Evolutionary conservation across 2,888 invertebrate genomes (phyloP), one percentile per base, ranked within the genome.

Genomic region (Parascotia fuliginaria): DNA sequence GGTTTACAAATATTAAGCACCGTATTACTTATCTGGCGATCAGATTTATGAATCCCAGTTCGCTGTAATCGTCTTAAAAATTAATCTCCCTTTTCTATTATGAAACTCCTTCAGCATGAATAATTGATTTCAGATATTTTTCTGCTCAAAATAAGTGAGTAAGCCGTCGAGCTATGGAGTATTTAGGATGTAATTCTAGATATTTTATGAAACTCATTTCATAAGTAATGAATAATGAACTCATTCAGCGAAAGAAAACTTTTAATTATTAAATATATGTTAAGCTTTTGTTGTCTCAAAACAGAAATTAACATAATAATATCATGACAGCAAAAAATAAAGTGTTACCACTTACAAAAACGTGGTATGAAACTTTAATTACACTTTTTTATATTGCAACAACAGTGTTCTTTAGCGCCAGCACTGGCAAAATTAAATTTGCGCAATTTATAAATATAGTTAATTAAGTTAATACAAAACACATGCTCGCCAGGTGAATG

Each of bases 401-500:
- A 24, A 55, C 65, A 66, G 61, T 58, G 64, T 65, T 66, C 59
- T 67, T 73, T 65, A 64, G 64, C 55, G 55, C 57, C 55, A 55
- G 66, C 58, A 50, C 49, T 42, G 0, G 42, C 46, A 68, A 69
- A 77, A 74, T 76, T 68, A 74, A 75, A 70, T 74, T 77, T 73
- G 53, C 70, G 65, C 65, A 72, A 72, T 70, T 77, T 75, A 70
- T 73, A 69, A 73, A 73, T 73, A 75, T 70, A 73, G 75, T 64
- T 81, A 80, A 84, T 87, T 87, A 85, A 77, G 72, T 74, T 72
- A 79, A 77, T 78, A 78, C 65, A 70, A 70, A 82, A 83, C 87
- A 88, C 81, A 86, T 87, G 89, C 75, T 77, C 74, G 73, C 87
- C 91, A 90, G 91, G 88, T 91, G 90, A 83, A 75, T 51, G 61